Conservation (phyloP, 2,888 invertebrate genomes). For the Bembecia ichneumoniformis region DNA sequence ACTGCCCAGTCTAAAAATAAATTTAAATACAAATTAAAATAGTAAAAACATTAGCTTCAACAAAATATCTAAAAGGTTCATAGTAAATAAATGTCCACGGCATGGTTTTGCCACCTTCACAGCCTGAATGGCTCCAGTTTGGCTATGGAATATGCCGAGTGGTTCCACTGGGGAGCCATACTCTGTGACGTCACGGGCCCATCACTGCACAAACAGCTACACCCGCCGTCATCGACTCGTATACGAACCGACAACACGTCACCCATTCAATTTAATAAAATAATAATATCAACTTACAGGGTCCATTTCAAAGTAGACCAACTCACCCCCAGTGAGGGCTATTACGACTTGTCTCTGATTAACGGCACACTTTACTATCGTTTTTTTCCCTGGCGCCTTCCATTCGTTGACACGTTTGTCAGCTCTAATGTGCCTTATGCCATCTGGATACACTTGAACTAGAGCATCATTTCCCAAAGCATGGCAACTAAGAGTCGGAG, state of each 20-base stretch:
- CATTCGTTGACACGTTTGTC: slow-evolving; percentile 99
- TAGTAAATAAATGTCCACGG: slow-evolving; percentile 63
- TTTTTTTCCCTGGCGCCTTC: slow-evolving; percentile 98
- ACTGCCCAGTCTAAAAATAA: slow-evolving; percentile 87
- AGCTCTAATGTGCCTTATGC: slow-evolving; percentile 97
- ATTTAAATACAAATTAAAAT: not conserved
- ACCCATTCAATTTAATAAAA: slow-evolving; percentile 46
- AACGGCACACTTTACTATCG: slow-evolving; percentile 97
- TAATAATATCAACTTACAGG: slow-evolving; percentile 77
- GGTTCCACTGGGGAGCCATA: slow-evolving; percentile 70
- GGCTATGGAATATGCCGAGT: slow-evolving; percentile 83
- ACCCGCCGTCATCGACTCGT: slow-evolving; percentile 38
- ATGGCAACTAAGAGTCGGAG: slow-evolving; percentile 98
- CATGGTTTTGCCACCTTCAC: slow-evolving; percentile 81
- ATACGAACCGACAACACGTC: slow-evolving; percentile 35
- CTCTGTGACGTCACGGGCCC: slow-evolving; percentile 76
- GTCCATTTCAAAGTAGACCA: slow-evolving; percentile 99
- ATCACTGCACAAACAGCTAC: slow-evolving; percentile 72
- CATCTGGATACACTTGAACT: slow-evolving; percentile 99
- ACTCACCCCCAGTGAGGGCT: slow-evolving; percentile 95
- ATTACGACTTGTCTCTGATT: slow-evolving; percentile 99
- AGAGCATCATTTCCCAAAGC: slow-evolving; percentile 97
- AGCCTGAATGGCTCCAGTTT: slow-evolving; percentile 77
- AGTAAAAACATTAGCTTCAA: not conserved
- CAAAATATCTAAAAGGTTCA: not conserved